Conservation (phyloP, 2,797 vertebrate genomes). For the Fundulus diaphanus region DNA sequence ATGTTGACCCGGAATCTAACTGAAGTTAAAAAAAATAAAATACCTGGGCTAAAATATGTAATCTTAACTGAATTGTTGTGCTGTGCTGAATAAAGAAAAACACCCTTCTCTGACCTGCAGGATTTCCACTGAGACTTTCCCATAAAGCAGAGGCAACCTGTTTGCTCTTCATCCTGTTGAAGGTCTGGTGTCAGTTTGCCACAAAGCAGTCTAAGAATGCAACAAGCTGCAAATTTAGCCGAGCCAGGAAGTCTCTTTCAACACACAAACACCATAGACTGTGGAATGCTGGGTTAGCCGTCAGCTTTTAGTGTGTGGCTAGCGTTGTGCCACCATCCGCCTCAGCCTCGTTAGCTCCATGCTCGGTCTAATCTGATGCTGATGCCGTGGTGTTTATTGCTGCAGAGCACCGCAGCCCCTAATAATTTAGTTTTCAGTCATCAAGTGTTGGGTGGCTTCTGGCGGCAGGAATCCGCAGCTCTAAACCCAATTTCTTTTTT, state of each 20-base stretch:
- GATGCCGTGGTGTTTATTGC: constrained; percentile 29
- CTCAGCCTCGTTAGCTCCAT: not conserved
- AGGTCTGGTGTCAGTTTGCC: constrained; percentile 47
- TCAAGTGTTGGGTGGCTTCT: constrained; percentile 18
- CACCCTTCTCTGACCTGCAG: not conserved
- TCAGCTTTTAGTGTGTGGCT: constrained; percentile 24
- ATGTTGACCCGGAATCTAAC: too few species aligned
- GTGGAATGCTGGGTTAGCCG: constrained; percentile 33
- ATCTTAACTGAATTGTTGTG: too few species aligned
- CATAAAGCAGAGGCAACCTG: constrained; percentile 34
- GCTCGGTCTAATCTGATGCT: constrained; percentile 6
- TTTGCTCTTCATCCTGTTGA: constrained; percentile 35
- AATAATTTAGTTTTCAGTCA: constrained; percentile 23
- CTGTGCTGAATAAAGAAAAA: not conserved
- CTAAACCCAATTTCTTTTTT: constrained; percentile 24
- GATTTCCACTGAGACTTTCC: not conserved
- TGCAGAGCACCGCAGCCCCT: not conserved
- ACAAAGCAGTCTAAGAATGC: constrained; percentile 67
- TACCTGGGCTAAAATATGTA: too few species aligned
- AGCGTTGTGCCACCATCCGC: constrained; percentile 10
- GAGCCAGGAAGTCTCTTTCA: constrained; percentile 52
- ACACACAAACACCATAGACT: constrained; percentile 27
- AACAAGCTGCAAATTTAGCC: constrained; percentile 10
- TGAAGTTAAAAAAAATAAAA: too few species aligned
- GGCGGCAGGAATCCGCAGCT: not conserved